These are phyloP conservation scores for Idaea aversata DNA, from an alignment of 2,888 invertebrate species.

Conservation along the genomic window DNA sequence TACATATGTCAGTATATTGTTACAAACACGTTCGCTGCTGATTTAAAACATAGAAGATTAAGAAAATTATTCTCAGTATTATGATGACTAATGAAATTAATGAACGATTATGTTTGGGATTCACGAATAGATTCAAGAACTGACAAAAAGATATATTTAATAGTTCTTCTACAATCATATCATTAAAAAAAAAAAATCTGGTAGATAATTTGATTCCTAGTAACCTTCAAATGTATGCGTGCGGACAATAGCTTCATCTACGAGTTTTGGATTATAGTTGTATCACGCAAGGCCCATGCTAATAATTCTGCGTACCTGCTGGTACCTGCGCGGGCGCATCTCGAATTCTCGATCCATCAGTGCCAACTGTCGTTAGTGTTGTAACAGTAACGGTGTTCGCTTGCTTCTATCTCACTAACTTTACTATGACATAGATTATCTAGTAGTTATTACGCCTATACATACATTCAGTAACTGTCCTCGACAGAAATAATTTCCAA, in stretches of 20 bases:
- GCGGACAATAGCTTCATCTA: neutral
- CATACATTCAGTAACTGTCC: slow-evolving; percentile 38
- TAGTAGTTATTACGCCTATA: neutral
- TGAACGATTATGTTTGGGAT: neutral
- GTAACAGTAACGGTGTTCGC: slow-evolving; percentile 71
- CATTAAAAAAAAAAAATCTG: neutral
- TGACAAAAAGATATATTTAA: neutral
- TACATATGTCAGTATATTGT: neutral
- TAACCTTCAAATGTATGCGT: neutral
- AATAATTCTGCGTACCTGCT: slow-evolving; percentile 47
- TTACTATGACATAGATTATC: slow-evolving; percentile 31
- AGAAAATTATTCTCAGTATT: too few relatives aligned
- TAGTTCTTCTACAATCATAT: neutral
- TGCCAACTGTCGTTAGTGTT: slow-evolving; percentile 58
- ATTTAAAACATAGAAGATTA: too few relatives aligned
- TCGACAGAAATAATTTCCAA: slow-evolving; percentile 45
- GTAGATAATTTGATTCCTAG: neutral
- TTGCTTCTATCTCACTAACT: slow-evolving; percentile 45
- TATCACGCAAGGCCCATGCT: slow-evolving; percentile 13
- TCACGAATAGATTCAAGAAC: neutral
- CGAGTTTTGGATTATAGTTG: slow-evolving; percentile 20
- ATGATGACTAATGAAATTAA: too few relatives aligned
- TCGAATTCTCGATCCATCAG: slow-evolving; percentile 62
- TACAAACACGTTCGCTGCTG: neutral
- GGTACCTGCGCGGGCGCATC: slow-evolving; percentile 57